Base-by-base conservation (phyloP, 2,797 vertebrate genomes). In the Xiphorhynchus erythropygius region DNA sequence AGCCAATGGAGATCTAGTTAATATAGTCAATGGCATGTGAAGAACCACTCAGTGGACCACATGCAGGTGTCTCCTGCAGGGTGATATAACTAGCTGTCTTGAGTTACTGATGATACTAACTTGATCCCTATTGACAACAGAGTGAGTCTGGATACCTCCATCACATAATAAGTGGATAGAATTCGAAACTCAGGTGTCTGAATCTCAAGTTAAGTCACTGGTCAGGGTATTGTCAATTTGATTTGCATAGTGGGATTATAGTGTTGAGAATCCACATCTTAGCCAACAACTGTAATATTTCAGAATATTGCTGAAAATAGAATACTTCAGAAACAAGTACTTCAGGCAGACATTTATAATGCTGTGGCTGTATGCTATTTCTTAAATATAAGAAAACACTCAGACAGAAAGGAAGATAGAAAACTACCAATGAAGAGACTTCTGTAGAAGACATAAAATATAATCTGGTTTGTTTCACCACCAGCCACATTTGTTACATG, bases 81-180 rank as follows among this genome's bases (percentile, higher is more conserved):
- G 9, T 67, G 56, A 60, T 16, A 23, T 11, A 79, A 80, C 37
- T 18, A 32, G 18, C 30, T 37, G n/a, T 83, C 63, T 49, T 52
- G 41, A 74, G 16, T 57, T 69, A 64, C 18, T 69, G 55, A 74
- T 41, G 41, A 18, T 44, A 69, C 22, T 73, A 44, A 76, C 18
- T 39, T 41, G 30, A 60, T 47, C 11, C 13, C 37, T 49, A 12
- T 1, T 63, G 64, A 59, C 33, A 74, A 62, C 2, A 42, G 32
- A 53, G 23, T n/a, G 25, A 81, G 28, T 5, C 53, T 78, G 59
- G 39, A 17, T 59, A 84, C 9, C 59, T 73, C 30, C 39, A 69
- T 57, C 18, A 37, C 0, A 1, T 27, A 79, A 11, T 28, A 80
- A 62, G 12, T 28, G n/a, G 5, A 55, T 0, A 42, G 37, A 76